Conservation (phyloP, 2,113 vertebrate species). For the Tachysurus vachellii region DNA sequence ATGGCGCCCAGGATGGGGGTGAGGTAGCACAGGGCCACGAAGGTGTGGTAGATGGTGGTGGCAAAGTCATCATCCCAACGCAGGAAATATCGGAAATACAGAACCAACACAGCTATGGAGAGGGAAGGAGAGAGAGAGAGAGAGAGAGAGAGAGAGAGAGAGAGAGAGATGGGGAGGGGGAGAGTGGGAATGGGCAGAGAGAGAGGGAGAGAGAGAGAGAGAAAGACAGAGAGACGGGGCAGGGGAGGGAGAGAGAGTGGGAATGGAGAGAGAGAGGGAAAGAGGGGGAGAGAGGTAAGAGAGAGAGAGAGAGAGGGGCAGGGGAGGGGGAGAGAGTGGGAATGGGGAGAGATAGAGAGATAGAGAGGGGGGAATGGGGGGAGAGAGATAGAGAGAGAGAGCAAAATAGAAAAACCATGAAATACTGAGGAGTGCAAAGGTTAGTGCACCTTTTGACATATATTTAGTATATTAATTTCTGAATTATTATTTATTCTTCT, state of each 20-base stretch:
- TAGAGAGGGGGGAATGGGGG: not conserved
- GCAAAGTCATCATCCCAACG: constrained; percentile 82
- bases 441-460: not conserved
- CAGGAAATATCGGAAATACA: constrained; percentile 91
- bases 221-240: not conserved
- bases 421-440: not conserved
- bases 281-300: not conserved
- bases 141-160: not conserved
- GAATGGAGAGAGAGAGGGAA: not conserved
- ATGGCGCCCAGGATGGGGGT: constrained; percentile 89
- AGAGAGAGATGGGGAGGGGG: not conserved
- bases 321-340: not conserved
- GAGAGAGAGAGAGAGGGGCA: not conserved
- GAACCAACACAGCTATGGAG: constrained; percentile 83
- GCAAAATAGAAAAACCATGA: not conserved
- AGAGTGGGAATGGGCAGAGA: not conserved
- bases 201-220: not conserved
- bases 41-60: constrained; percentile 91
- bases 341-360: not conserved
- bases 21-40: constrained; percentile 93
- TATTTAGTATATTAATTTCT: not conserved
- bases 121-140: not conserved
- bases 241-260: not conserved
- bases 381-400: not conserved
- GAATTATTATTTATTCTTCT: not conserved